phyloP scores from a whole-genome alignment of 2,888 invertebrate species.

The Adelphocoris suturalis region DNA sequence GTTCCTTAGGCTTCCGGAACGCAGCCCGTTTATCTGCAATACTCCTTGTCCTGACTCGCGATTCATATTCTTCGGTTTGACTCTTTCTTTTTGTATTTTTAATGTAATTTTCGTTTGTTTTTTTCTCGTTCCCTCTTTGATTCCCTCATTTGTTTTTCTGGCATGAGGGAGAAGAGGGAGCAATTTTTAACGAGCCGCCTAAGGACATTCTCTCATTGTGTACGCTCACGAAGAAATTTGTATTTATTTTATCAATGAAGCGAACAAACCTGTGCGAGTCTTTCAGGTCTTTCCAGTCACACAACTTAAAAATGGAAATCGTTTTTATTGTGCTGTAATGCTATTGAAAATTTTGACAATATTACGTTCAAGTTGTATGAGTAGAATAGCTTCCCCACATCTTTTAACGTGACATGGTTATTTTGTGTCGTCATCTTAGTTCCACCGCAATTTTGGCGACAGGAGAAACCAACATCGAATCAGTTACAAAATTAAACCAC shows the following conservation, averaged over 20 bases:
- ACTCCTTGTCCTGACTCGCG: neutral
- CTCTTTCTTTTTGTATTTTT: neutral
- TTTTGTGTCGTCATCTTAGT: too few relatives aligned
- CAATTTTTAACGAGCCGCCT: conserved; percentile 36
- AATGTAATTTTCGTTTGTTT: neutral
- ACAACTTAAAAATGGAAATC: neutral
- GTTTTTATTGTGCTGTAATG: too few relatives aligned
- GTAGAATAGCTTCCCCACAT: too few relatives aligned
- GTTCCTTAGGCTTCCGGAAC: conserved; percentile 5
- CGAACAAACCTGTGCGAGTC: neutral
- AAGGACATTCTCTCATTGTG: conserved; percentile 26
- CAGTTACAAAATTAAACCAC: too few relatives aligned
- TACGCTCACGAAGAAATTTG: conserved; percentile 18
- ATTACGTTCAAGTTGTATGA: too few relatives aligned
- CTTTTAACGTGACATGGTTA: too few relatives aligned
- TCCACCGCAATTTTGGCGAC: too few relatives aligned
- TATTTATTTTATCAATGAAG: conserved; percentile 2
- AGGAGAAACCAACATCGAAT: too few relatives aligned
- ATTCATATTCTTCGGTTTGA: conserved; percentile 24
- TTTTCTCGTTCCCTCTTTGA: neutral
- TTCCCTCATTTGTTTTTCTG: neutral
- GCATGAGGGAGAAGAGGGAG: neutral
- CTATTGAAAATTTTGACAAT: too few relatives aligned
- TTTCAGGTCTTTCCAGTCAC: too few relatives aligned
- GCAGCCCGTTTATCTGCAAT: conserved; percentile 11